phyloP scores from a whole-genome alignment of 2,888 invertebrate genomes.

The Acronicta alni region DNA sequence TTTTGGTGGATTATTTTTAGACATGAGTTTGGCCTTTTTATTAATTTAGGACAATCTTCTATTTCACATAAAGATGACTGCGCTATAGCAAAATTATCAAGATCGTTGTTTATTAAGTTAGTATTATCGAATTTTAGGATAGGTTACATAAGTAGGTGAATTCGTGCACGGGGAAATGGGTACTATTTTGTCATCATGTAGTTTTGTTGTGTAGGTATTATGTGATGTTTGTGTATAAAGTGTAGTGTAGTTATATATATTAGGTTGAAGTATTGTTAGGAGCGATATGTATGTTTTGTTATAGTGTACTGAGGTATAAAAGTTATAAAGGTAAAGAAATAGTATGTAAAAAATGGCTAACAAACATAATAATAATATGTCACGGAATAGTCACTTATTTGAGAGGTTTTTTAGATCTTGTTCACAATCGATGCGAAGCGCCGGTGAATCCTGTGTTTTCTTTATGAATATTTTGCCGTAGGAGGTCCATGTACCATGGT shows the following conservation, averaged over 20 bases:
- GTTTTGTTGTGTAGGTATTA: not conserved
- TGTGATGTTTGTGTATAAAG: not conserved
- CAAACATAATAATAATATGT: not conserved
- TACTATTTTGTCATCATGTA: not conserved
- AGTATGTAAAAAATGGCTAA: not conserved
- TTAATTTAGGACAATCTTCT: conserved; percentile 5
- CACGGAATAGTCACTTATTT: conserved; percentile 4
- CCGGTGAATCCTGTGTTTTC: conserved; percentile 9
- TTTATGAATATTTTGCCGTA: conserved; percentile 15
- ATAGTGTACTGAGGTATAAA: not conserved
- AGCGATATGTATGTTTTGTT: not conserved
- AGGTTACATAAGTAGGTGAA: not conserved
- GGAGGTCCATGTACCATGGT: conserved; percentile 9
- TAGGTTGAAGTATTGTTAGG: not conserved
- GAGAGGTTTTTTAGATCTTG: conserved; percentile 1
- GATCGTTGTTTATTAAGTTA: too few species aligned
- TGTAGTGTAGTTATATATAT: conserved; percentile 1
- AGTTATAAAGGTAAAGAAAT: not conserved
- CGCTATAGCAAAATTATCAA: conserved; percentile 1
- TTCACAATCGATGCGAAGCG: conserved; percentile 7
- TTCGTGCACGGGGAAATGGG: not conserved
- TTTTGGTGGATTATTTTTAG: too few species aligned
- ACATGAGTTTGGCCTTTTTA: too few species aligned
- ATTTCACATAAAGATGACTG: conserved; percentile 8
- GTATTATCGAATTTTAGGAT: too few species aligned